Evolutionary conservation across 2,888 invertebrate genomes (phyloP), one percentile per base, ranked within the genome.

Genomic region (Dasypolia templi): DNA sequence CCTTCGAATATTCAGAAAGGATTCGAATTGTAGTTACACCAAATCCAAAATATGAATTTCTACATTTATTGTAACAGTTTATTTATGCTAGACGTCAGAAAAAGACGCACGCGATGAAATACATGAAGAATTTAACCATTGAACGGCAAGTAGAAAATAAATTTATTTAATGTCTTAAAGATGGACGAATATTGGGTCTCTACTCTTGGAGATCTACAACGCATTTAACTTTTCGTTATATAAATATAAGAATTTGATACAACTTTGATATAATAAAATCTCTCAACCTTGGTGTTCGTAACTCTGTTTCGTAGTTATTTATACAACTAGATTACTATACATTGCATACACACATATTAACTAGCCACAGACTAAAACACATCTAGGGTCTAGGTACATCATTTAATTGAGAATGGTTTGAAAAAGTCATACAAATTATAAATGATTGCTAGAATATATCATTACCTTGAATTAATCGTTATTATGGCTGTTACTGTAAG

Each of bases 271-370:
- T 81, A 65, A 26, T 76, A 75, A 68, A 82, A 79, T 85, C 75
- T 82, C 75, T 82, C 65, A 68, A 72, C 42, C 73, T 84, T 85
- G 87, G 85, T 85, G 85, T 85, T 85, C 58, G 7, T 74, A 78
- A 70, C n/a, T 75, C 68, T 74, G 46, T 62, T 73, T 68, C 61
- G 64, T 61, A 32, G 12, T 77, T 49, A 70, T 42, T 77, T 72
- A 58, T 62, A 71, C 63, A 67, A 66, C 70, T 81, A 75, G 56
- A 62, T 65, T 62, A 55, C n/a, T 44, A 49, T 75, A 58, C 32
- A 58, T 74, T 51, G 14, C n/a, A 35, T 79, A 44, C 12, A 9
- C 14, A n/a, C 32, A 29, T 53, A 53, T 53, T 19, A 14, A 49
- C 5, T 26, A 58, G 42, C 17, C 72, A 51, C n/a, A 32, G 42